These are phyloP conservation scores for Myrmecobius fasciatus DNA, from an alignment of 2,113 vertebrate species.

Conservation along the genomic window DNA sequence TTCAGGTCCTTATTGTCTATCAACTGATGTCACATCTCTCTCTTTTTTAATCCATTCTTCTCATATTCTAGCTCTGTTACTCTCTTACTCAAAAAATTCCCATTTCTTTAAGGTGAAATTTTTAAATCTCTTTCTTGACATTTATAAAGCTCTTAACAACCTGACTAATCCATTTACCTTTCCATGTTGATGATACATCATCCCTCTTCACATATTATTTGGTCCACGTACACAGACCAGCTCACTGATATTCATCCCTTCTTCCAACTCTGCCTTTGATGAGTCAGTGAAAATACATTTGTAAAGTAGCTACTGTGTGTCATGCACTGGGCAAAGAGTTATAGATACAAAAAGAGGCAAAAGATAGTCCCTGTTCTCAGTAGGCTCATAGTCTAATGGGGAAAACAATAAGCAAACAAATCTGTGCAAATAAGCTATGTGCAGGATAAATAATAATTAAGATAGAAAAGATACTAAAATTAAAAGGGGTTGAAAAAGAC, in stretches of 20 bases:
- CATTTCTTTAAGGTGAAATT: background rate
- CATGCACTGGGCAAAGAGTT: background rate
- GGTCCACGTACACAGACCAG: background rate
- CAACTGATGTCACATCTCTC: background rate
- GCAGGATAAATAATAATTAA: background rate
- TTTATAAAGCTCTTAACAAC: background rate
- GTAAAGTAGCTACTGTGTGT: background rate
- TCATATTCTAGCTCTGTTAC: background rate
- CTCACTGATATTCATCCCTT: background rate
- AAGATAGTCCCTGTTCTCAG: background rate
- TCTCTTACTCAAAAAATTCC: background rate
- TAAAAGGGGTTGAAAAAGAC: background rate
- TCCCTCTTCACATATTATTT: background rate
- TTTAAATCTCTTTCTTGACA: background rate
- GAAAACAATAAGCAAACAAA: background rate
- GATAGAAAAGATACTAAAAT: background rate
- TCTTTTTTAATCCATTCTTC: background rate
- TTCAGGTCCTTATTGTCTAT: background rate
- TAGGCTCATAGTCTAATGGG: background rate
- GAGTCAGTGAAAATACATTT: background rate
- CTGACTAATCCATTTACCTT: background rate
- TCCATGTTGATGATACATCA: background rate
- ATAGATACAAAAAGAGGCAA: background rate
- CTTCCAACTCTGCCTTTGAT: background rate
- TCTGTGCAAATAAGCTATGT: background rate